Conservation (phyloP, 2,888 invertebrate species). For the Euplagia quadripunctaria region DNA sequence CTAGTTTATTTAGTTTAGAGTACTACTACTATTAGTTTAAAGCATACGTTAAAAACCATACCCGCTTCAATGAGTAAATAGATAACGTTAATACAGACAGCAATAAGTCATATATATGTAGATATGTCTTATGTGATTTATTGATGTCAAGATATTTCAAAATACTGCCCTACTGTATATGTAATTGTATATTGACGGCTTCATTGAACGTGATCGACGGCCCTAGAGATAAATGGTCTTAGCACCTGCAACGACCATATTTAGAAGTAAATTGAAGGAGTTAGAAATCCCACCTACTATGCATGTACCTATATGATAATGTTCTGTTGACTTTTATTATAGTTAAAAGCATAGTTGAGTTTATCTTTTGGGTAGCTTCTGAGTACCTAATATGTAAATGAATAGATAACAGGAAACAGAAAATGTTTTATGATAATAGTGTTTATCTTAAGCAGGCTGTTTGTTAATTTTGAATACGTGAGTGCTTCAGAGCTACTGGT, state of each 20-base stretch:
- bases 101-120: no score
- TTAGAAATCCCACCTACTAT: no score
- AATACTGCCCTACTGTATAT: neutral
- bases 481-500: slow-evolving; percentile 10
- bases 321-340: neutral
- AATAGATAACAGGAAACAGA: neutral
- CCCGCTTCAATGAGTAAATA: no score
- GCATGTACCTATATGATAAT: no score
- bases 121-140: no score
- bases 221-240: neutral
- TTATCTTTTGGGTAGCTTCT: slow-evolving; percentile 1
- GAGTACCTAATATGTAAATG: neutral
- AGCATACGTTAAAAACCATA: no score
- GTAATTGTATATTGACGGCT: neutral
- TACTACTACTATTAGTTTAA: no score
- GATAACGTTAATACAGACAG: no score
- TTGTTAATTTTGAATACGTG: slow-evolving; percentile 11
- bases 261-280: neutral
- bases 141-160: neutral
- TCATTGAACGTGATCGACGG: neutral
- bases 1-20: no score
- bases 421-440: neutral
- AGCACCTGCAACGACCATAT: neutral
- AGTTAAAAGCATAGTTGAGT: slow-evolving; percentile 2
- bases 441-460: slow-evolving; percentile 7